Percentiles rank a stretch among this genome's conserved stretches.
These are phyloP conservation scores for Danio albolineatus DNA, from an alignment of 2,797 vertebrate species.

Conservation along the genomic window DNA sequence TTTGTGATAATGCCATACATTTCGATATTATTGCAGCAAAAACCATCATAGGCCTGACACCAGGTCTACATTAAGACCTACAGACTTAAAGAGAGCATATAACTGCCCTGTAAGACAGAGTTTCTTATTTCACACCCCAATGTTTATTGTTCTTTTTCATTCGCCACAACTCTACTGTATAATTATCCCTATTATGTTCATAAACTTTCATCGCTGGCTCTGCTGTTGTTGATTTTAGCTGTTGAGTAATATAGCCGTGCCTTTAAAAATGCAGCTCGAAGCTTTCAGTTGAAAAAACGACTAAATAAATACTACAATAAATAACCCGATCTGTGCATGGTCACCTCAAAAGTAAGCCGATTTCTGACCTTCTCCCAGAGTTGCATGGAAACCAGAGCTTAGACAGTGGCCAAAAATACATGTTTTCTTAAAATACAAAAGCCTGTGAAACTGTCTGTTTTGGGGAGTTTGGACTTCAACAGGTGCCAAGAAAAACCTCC, in stretches of 20 bases:
- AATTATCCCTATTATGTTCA: slow-evolving; percentile 38
- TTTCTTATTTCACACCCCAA: slow-evolving; percentile 44
- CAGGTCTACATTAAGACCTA: slow-evolving; percentile 28
- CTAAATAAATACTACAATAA: slow-evolving; percentile 47
- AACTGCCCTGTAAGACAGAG: slow-evolving; percentile 6
- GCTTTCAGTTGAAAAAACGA: slow-evolving; percentile 38
- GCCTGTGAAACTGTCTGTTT: slow-evolving; percentile 64
- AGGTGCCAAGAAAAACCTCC: slow-evolving; percentile 67
- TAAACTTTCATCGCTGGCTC: slow-evolving; percentile 35
- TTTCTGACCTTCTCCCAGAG: slow-evolving; percentile 58
- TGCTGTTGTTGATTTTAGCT: slow-evolving; percentile 36
- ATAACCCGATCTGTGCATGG: slow-evolving; percentile 39
- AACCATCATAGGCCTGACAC: neutral
- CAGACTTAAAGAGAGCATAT: neutral
- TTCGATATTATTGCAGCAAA: too few species aligned
- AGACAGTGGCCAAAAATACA: slow-evolving; percentile 60
- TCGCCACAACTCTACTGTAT: slow-evolving; percentile 47
- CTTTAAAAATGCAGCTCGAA: slow-evolving; percentile 39
- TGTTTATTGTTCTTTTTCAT: slow-evolving; percentile 59
- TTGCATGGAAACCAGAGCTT: slow-evolving; percentile 48
- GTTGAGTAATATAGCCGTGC: slow-evolving; percentile 31
- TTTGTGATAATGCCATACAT: too few species aligned
- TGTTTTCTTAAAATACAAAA: slow-evolving; percentile 65
- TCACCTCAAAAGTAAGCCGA: slow-evolving; percentile 47
- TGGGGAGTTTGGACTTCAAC: slow-evolving; percentile 56